phyloP scores from a whole-genome alignment of 2,113 vertebrate genomes.

The Heterochromis multidens region DNA sequence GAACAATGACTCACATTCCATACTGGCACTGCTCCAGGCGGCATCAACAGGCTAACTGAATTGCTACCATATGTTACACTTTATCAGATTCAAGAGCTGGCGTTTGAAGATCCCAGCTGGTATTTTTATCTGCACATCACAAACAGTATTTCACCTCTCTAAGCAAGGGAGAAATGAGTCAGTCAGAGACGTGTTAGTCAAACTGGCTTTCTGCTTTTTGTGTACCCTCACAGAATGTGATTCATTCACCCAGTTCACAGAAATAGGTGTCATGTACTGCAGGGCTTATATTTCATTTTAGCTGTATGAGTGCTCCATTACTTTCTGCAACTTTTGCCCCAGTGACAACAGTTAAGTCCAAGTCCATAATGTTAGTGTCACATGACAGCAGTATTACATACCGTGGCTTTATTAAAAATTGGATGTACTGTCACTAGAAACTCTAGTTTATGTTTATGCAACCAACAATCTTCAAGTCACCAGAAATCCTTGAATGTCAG shows the following conservation, averaged over 20 bases:
- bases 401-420: neutral
- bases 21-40: conserved; percentile 17
- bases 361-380: neutral
- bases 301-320: conserved; percentile 3
- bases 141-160: conserved; percentile 36
- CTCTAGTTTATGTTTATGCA: neutral
- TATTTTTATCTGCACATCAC: conserved; percentile 49
- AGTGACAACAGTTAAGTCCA: neutral
- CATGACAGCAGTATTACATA: neutral
- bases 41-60: neutral
- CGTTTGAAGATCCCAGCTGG: conserved; percentile 9
- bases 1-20: conserved; percentile 15
- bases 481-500: neutral
- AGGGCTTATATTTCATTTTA: conserved; percentile 3
- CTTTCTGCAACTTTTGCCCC: neutral
- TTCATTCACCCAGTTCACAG: conserved; percentile 18
- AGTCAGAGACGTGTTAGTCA: conserved; percentile 3
- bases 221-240: conserved; percentile 26
- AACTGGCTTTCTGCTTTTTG: neutral
- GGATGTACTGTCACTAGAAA: neutral
- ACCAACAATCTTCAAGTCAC: neutral
- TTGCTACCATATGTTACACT: conserved; percentile 32
- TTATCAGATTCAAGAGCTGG: conserved; percentile 1
- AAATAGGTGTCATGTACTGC: neutral
- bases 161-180: conserved; percentile 37